Percentiles rank a stretch among this genome's conserved stretches.
These are phyloP conservation scores for Loxodonta africana DNA, from an alignment of 2,113 vertebrate species.

Conservation along the genomic window DNA sequence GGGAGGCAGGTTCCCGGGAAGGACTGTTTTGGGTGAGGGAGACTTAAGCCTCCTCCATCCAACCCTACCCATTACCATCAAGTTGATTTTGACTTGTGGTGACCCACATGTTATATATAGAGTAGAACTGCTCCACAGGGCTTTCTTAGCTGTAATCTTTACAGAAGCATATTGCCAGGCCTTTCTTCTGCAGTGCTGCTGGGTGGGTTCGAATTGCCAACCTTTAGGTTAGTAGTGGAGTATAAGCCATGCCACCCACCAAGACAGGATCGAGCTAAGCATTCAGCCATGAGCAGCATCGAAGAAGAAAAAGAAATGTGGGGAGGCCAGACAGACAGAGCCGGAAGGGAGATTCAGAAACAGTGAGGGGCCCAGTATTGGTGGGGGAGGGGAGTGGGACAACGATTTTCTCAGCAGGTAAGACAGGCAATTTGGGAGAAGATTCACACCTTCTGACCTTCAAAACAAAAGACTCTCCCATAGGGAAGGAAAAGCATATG, in stretches of 20 bases:
- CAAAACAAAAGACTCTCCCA: background rate
- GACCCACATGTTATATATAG: background rate
- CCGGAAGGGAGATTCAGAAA: background rate
- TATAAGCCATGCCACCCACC: background rate
- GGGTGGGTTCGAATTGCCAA: background rate
- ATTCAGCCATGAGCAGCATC: background rate
- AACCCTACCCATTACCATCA: background rate
- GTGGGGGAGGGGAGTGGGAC: background rate
- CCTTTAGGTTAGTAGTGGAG: background rate
- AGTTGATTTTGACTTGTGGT: background rate
- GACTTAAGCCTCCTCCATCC: background rate
- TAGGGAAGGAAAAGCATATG: background rate
- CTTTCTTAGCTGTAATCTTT: background rate
- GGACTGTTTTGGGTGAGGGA: background rate
- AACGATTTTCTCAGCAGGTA: background rate
- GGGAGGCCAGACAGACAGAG: background rate
- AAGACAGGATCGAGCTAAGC: background rate
- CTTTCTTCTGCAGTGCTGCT: background rate
- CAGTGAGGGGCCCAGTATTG: background rate
- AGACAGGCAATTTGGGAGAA: background rate
- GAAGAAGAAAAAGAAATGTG: too few relatives aligned
- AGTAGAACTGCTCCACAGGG: too few relatives aligned
- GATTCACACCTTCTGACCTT: background rate
- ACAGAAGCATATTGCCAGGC: background rate
- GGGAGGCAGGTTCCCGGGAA: background rate